Conservation (phyloP, 2,888 invertebrate genomes). For the Eumacrocentrus americanus region DNA sequence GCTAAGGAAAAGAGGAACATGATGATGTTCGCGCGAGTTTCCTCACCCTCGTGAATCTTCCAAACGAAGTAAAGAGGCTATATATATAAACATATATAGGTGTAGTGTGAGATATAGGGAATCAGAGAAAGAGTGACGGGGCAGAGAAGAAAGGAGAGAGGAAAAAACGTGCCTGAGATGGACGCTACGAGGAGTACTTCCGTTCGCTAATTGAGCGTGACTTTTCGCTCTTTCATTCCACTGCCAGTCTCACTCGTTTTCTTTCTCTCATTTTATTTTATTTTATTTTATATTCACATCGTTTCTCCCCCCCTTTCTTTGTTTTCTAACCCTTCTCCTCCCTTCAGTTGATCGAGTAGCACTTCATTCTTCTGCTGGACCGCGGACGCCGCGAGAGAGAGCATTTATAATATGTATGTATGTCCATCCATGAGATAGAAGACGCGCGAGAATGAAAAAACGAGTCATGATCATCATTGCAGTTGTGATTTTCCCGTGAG, state of each 20-base stretch:
- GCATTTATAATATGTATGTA: too few relatives aligned
- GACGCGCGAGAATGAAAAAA: conserved; percentile 17
- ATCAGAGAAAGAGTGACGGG: conserved; percentile 1
- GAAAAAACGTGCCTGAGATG: conserved; percentile 43
- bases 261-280: conserved; percentile 6
- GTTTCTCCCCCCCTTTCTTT: not conserved
- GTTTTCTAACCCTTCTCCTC: too few relatives aligned
- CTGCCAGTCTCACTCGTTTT: conserved; percentile 5
- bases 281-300: conserved; percentile 3
- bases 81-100: not conserved
- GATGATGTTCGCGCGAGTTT: conserved; percentile 20
- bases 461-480: conserved; percentile 14
- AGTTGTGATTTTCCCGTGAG: not conserved
- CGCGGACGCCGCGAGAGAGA: too few relatives aligned
- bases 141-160: not conserved
- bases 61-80: too few relatives aligned
- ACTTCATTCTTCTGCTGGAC: too few relatives aligned
- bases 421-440: too few relatives aligned
- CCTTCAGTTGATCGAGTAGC: too few relatives aligned
- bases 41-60: conserved; percentile 16
- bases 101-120: not conserved
- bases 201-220: conserved; percentile 48
- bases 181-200: conserved; percentile 46
- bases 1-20: not conserved
- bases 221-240: conserved; percentile 34